Evolutionary conservation across 2,797 vertebrate genomes (phyloP), one percentile per base, ranked within the genome.

Genomic region (Phoebastria nigripes): DNA sequence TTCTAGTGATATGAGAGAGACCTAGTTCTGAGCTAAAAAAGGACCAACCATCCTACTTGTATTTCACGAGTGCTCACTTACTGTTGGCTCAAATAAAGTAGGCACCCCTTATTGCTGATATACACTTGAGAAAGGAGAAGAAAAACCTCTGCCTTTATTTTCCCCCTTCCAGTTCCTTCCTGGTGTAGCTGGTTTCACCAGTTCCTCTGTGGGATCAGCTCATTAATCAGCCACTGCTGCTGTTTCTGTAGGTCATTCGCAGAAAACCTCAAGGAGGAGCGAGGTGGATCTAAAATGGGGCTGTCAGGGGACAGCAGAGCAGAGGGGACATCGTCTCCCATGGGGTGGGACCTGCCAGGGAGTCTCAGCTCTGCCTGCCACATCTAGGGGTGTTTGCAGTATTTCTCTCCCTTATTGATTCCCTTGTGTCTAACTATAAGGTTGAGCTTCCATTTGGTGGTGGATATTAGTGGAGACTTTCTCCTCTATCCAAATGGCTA

Each of bases 271-370:
- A 46, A 86, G 93, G 86, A 96, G 31, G 19, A 37, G 16, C 12
- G 46, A 63, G 51, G 11, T 31, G 58, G 35, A 3, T 33, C 1
- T 12, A 21, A n/a, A 72, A 20, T 0, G 24, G 33, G 39, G 33
- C 33, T 70, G 42, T 11, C 7, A 17, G 51, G 69, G 51, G 33
- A 8, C 15, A 54, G 79, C 29, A 42, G 65, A 29, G 56, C 52
- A 71, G 81, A 35, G 65, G 26, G 52, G 56, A 74, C 35, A 5
- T 35, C 0, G 0, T 42, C 18, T 20, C 22, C 31, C 1, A 0
- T 1, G 47, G 65, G 26, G 42, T 58, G 86, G 80, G 19, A 52
- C 37, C 37, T 65, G 46, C 28, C 9, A 21, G n/a, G 31, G 21
- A 11, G 24, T 15, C 33, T 8, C 63, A 73, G 83, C 51, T 52